Conservation (phyloP, 2,797 vertebrate species). For the Rousettus madagascariensis region DNA sequence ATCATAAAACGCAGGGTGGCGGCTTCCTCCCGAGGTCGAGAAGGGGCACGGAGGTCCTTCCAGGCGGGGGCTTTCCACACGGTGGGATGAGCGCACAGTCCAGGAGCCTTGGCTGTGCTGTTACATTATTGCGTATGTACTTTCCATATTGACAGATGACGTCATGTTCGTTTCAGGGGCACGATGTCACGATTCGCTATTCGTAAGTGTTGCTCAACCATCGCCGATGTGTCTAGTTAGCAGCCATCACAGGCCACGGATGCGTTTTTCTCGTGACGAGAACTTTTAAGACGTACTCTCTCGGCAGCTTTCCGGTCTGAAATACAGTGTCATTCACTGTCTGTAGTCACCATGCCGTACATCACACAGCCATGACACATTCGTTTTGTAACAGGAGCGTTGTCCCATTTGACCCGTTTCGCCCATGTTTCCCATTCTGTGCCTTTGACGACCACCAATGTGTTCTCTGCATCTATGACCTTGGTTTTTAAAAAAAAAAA, state of each 20-base stretch:
- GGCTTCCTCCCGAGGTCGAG: too few relatives aligned
- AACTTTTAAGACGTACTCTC: neutral
- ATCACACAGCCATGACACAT: neutral
- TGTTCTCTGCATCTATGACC: neutral
- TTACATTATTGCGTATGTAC: neutral
- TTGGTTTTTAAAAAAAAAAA: neutral
- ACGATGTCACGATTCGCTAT: neutral
- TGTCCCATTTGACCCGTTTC: neutral
- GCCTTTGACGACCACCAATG: neutral
- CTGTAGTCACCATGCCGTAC: neutral
- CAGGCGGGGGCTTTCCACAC: rapidly evolving
- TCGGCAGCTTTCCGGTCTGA: neutral
- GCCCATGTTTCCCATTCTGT: neutral
- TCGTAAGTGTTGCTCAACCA: neutral
- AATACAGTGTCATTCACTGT: neutral
- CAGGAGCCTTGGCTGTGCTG: neutral
- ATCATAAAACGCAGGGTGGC: neutral
- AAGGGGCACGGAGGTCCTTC: too few relatives aligned
- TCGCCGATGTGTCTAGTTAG: neutral
- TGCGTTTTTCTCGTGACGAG: neutral
- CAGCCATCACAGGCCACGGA: neutral
- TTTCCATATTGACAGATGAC: neutral
- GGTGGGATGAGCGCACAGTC: neutral
- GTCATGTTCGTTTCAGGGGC: neutral
- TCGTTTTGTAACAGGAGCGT: neutral